Evolutionary conservation across 2,888 invertebrate genomes (phyloP).

Genomic region (Epinotia nisella): DNA sequence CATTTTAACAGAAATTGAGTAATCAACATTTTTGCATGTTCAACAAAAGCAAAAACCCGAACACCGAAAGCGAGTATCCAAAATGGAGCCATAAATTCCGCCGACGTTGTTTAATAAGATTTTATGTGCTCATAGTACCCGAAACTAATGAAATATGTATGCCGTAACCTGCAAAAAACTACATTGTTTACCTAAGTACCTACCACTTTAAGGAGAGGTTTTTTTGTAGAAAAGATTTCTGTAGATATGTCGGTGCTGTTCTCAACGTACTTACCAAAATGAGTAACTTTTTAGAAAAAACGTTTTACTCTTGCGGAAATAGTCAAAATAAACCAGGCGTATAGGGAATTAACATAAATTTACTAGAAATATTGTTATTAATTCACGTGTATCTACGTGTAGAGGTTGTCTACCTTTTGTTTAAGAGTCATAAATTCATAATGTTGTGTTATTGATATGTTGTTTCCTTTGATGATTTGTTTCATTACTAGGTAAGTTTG

Average conservation of each 20-base stretch:
- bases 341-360: neutral
- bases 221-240: conserved; percentile 4
- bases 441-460: too few relatives aligned
- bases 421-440: too few relatives aligned
- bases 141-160: conserved; percentile 64
- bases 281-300: neutral
- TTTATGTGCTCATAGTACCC: conserved; percentile 57
- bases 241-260: neutral
- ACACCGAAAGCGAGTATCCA: conserved; percentile 52
- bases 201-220: conserved; percentile 44
- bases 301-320: neutral
- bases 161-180: conserved; percentile 54
- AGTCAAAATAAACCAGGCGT: neutral
- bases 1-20: conserved; percentile 10
- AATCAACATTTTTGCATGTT: conserved; percentile 13
- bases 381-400: neutral
- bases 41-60: conserved; percentile 32
- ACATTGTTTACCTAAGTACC: conserved; percentile 49
- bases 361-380: neutral
- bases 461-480: neutral
- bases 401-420: neutral
- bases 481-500: neutral
- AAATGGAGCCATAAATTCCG: conserved; percentile 53
- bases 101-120: conserved; percentile 58
- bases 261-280: neutral